Base-by-base conservation (phyloP, 2,797 vertebrate genomes). In the Sebastes melanostomus region DNA sequence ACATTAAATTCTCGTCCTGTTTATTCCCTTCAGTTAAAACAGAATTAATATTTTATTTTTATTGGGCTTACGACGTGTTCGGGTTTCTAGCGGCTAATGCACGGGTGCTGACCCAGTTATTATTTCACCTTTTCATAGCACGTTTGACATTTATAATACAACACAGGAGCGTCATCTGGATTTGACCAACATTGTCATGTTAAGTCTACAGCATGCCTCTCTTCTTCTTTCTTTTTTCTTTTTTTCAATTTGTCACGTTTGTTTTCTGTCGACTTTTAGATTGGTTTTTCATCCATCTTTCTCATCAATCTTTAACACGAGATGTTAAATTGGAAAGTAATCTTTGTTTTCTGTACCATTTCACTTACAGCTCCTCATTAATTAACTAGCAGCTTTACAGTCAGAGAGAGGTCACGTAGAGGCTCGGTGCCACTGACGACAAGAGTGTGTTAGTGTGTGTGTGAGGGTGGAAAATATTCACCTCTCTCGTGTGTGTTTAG, bases 341-440 rank as follows among this genome's bases (percentile, higher is more conserved):
- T 68, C 13, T 52, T 75, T 32, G 6, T 66, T 32, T 36, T 66
- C 30, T 24, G 14, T 24, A 38, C 8, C 2, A 25, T 29, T 14
- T 46, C 30, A 42, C 42, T 61, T 80, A 42, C 60, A 50, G 61
- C 50, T 75, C 66, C 25, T 59, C 16, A 38, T 52, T 82, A 79
- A 70, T 77, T 70, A 77, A 66, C 68, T 1, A 14, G 50, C 27
- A 18, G 50, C 61, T 71, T 62, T 38, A 60, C 66, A 75, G 62
- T 77, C 30, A 62, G 65, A 56, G n/a, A 27, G 62, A 36, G 78
- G 75, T 83, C 67, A 81, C 30, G 1, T 30, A n/a, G 66, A 80
- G 63, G 54, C 71, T 69, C 63, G 22, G 56, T 10, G 42, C 66
- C 16, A n/a, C 63, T 42, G 66, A 50, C 16, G 46, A 66, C 55